Evolutionary conservation across 1,140 invertebrate species (phyloP).

Genomic region (Bombus impatiens): DNA sequence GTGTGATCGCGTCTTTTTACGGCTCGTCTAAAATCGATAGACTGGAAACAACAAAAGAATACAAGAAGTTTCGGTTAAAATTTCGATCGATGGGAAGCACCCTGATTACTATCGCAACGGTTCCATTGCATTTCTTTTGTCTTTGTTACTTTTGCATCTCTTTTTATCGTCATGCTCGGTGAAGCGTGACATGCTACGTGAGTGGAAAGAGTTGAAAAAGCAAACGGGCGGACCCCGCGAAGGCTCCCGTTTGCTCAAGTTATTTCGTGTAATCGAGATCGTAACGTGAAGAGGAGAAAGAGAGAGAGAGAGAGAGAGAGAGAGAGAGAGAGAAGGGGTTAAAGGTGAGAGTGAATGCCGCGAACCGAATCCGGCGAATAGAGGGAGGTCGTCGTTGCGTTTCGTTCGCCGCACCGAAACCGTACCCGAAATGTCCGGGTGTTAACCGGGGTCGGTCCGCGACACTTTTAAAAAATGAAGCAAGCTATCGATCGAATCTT

Average conservation of each 20-base stretch:
- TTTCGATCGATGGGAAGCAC: constrained; percentile 18
- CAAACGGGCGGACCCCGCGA: constrained; percentile 23
- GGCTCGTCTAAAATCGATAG: constrained; percentile 78
- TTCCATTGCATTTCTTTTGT: constrained; percentile 29
- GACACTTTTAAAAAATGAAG: constrained; percentile 20
- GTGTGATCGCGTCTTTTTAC: constrained; percentile 72
- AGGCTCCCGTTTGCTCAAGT: constrained; percentile 5
- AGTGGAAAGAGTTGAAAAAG: constrained; percentile 23
- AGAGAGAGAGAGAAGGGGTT: constrained; percentile 13
- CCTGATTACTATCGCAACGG: constrained; percentile 28
- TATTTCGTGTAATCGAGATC: constrained; percentile 36
- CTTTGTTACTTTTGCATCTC: neutral
- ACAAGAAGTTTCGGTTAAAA: constrained; percentile 59
- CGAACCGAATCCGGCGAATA: neutral
- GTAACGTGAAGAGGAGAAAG: constrained; percentile 32
- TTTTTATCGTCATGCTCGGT: constrained; percentile 36
- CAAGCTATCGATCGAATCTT: constrained; percentile 43
- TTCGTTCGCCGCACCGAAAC: neutral
- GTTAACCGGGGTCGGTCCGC: constrained; percentile 4
- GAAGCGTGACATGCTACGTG: constrained; percentile 58
- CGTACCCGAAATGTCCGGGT: neutral
- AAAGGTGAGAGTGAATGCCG: constrained; percentile 20
- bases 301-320: constrained; percentile 9
- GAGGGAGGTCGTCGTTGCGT: neutral
- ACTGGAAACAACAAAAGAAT: constrained; percentile 76